Conservation (phyloP, 2,797 vertebrate genomes). For the Melanotaenia trifasciata region DNA sequence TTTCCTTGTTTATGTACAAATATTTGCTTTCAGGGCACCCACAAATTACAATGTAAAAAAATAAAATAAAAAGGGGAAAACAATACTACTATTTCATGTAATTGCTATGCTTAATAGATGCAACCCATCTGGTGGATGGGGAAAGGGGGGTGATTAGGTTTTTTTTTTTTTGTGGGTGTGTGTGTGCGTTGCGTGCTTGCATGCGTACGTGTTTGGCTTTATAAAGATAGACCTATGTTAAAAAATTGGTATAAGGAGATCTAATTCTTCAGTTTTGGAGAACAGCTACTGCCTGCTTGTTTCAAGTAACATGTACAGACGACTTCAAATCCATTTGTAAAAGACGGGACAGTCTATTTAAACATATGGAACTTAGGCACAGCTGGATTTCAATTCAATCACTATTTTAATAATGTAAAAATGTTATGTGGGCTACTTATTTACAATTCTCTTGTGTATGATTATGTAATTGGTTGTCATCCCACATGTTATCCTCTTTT, state of each 20-base stretch:
- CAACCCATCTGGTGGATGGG: neutral
- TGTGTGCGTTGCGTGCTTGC: neutral
- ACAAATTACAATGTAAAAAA: neutral
- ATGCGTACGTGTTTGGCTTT: neutral
- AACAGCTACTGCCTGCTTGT: neutral
- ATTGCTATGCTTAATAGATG: neutral
- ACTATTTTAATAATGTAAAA: neutral
- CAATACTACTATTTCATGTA: fast-evolving
- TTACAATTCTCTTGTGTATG: fast-evolving
- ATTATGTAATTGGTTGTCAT: neutral
- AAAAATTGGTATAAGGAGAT: neutral
- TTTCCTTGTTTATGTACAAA: neutral
- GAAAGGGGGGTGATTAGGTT: neutral
- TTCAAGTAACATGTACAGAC: neutral
- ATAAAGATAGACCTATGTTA: neutral
- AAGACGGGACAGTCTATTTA: neutral
- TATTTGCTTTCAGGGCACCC: fast-evolving
- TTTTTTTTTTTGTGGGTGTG: neutral
- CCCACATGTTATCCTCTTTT: neutral
- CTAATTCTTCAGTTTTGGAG: neutral
- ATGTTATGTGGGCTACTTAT: neutral
- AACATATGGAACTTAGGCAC: neutral
- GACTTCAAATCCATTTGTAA: neutral
- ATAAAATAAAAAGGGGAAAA: neutral
- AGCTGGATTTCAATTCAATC: neutral